Conservation (phyloP, 1,140 invertebrate species). For the Lethocerus indicus region DNA sequence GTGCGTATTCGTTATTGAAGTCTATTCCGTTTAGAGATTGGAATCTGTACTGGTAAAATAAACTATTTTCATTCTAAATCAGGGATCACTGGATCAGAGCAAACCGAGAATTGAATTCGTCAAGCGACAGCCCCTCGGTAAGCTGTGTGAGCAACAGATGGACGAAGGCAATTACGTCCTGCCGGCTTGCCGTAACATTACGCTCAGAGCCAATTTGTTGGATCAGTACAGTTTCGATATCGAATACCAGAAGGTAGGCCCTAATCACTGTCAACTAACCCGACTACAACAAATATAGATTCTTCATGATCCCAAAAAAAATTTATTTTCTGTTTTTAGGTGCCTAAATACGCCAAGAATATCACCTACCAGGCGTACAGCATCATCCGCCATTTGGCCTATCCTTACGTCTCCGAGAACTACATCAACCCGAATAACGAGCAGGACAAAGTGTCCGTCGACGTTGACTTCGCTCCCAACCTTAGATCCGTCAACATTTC, state of each 20-base stretch:
- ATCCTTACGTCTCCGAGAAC: constrained; percentile 17
- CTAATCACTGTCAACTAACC: not conserved
- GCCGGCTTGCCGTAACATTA: constrained; percentile 32
- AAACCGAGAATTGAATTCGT: constrained; percentile 28
- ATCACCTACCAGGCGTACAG: constrained; percentile 17
- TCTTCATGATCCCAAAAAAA: not conserved
- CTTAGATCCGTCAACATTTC: constrained; percentile 19
- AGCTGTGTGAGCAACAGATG: constrained; percentile 31
- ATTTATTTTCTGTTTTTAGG: constrained; percentile 7
- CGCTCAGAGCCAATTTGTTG: constrained; percentile 26
- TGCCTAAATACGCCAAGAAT: constrained; percentile 14
- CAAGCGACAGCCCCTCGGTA: constrained; percentile 22
- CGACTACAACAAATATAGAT: not conserved
- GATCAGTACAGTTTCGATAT: constrained; percentile 29
- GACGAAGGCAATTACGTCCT: constrained; percentile 31
- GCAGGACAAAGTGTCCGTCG: constrained; percentile 29
- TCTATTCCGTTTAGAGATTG: too few species aligned
- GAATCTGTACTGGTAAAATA: too few species aligned
- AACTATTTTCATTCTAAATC: too few species aligned
- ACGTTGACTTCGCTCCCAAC: constrained; percentile 24
- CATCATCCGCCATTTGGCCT: constrained; percentile 10
- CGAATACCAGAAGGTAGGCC: constrained; percentile 26
- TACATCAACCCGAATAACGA: constrained; percentile 16
- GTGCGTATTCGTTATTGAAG: too few species aligned
- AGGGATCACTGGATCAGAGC: constrained; percentile 29